These are phyloP conservation scores for Dendrocopos noguchii DNA, from an alignment of 2,113 vertebrate species.

Conservation along the genomic window DNA sequence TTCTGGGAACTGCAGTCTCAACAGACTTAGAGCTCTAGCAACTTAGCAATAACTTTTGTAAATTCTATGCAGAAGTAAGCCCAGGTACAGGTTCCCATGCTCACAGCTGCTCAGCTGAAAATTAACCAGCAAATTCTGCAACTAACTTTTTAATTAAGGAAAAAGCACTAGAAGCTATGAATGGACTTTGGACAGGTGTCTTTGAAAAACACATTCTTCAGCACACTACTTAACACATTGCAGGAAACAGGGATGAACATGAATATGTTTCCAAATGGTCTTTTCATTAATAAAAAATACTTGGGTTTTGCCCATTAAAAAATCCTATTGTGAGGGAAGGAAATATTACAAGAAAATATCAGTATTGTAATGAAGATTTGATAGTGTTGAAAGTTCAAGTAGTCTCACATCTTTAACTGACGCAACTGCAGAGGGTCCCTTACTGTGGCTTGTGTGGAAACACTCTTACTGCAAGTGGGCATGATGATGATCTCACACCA, in stretches of 20 bases:
- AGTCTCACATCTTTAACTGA: not conserved
- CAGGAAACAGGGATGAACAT: not conserved
- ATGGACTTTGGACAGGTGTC: not conserved
- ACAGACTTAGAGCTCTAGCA: not conserved
- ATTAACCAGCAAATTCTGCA: not conserved
- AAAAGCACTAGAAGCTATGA: not conserved
- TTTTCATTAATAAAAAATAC: not conserved
- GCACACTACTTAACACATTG: not conserved
- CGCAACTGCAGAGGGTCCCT: not conserved
- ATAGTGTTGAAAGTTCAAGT: not conserved
- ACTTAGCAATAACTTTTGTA: not conserved
- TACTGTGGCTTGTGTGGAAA: not conserved
- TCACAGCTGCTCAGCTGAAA: not conserved
- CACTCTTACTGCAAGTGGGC: not conserved
- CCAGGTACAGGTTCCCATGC: not conserved
- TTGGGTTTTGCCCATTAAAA: not conserved
- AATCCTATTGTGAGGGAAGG: not conserved
- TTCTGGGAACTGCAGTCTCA: not conserved
- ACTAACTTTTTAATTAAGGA: not conserved
- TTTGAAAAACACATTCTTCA: conserved; percentile 3
- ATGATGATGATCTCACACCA: not conserved
- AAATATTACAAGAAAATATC: not conserved
- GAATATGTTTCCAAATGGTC: not conserved
- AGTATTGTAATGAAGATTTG: not conserved
- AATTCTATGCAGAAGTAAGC: not conserved